Conservation (phyloP, 2,113 vertebrate species). For the Aptenodytes patagonicus region DNA sequence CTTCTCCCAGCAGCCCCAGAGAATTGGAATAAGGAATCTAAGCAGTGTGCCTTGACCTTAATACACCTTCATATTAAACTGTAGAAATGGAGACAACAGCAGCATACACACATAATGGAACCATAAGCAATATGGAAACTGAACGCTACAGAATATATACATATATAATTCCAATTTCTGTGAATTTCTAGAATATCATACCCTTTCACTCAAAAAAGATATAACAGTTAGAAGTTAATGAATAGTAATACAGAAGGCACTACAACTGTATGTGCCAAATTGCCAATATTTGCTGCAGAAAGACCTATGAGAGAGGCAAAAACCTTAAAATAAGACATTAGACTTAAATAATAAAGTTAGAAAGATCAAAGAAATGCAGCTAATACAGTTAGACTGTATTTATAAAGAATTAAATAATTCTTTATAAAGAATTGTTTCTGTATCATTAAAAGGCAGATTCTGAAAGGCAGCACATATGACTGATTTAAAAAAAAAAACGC, state of each 20-base stretch:
- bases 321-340: not conserved
- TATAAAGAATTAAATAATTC: not conserved
- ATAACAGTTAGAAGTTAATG: not conserved
- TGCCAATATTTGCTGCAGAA: not conserved
- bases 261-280: not conserved
- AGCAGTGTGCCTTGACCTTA: not conserved
- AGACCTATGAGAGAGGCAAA: not conserved
- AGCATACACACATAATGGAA: not conserved
- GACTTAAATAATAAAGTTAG: not conserved
- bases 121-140: not conserved
- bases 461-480: not conserved
- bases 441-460: not conserved
- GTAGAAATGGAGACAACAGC: not conserved
- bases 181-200: not conserved
- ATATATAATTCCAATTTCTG: not conserved
- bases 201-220: not conserved
- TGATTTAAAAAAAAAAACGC: not conserved
- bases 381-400: not conserved
- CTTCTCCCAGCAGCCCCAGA: not conserved
- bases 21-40: not conserved
- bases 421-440: not conserved
- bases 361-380: not conserved
- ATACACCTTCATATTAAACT: not conserved
- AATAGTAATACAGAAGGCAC: not conserved
- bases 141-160: not conserved